A percentile compares a stretch with the other conserved stretches of the same genome.
phyloP scores from a whole-genome alignment of 2,113 vertebrate species.

The Scomber scombrus region DNA sequence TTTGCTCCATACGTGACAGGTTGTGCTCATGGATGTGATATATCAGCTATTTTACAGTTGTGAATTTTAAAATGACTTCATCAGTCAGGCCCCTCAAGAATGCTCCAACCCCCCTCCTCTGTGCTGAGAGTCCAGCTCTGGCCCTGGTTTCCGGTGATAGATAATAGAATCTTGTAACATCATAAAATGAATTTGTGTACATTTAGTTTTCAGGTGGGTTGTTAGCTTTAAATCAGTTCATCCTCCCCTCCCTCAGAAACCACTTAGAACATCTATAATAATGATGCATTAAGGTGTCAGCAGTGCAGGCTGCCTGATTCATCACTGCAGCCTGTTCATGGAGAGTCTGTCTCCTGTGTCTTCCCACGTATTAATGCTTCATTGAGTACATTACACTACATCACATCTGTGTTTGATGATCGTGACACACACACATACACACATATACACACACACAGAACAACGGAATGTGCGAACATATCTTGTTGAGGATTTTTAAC shows the following conservation, averaged over 20 bases:
- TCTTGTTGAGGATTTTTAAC: neutral
- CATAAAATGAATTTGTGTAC: constrained; percentile 28
- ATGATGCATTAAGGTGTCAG: constrained; percentile 88
- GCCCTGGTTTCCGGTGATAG: constrained; percentile 20
- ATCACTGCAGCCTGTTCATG: constrained; percentile 85
- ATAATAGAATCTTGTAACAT: constrained; percentile 41
- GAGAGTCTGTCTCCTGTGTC: constrained; percentile 73
- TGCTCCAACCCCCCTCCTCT: no score
- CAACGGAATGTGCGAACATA: neutral
- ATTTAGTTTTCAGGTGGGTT: constrained; percentile 59
- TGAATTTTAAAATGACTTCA: no score
- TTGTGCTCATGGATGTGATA: no score
- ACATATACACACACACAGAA: neutral
- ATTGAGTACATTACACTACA: constrained; percentile 60
- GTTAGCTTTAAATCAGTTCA: constrained; percentile 55
- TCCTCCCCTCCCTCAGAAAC: constrained; percentile 73
- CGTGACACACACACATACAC: neutral
- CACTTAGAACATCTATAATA: constrained; percentile 85
- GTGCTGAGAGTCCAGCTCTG: no score
- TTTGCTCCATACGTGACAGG: no score
- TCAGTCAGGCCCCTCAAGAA: no score
- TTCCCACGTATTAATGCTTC: constrained; percentile 68
- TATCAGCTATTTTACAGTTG: no score
- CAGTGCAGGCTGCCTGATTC: constrained; percentile 79
- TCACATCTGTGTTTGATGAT: constrained; percentile 59